Conservation (phyloP, 2,113 vertebrate genomes). For the Ptychochromis oligacanthus region DNA sequence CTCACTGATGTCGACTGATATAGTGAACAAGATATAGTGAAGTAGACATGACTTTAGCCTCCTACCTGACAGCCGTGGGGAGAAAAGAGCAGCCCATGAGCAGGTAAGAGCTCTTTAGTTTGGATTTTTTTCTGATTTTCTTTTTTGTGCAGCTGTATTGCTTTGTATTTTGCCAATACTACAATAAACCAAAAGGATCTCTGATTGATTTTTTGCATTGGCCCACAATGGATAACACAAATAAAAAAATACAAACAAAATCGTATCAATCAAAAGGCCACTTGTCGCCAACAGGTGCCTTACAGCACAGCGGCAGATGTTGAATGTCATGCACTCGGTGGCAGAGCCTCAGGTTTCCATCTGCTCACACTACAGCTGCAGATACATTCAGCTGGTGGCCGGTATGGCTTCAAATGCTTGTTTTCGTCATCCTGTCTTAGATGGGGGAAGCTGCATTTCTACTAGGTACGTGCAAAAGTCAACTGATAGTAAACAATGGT, state of each 20-base stretch:
- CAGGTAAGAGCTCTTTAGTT: background rate
- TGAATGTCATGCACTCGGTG: background rate
- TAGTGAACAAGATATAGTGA: no score
- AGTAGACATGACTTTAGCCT: no score
- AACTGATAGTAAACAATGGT: background rate
- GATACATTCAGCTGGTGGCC: background rate
- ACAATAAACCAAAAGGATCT: background rate
- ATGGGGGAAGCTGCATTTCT: background rate
- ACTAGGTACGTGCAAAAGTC: background rate
- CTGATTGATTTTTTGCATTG: background rate
- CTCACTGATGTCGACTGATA: background rate
- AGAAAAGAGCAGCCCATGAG: background rate
- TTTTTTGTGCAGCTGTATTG: background rate
- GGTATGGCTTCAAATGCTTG: background rate
- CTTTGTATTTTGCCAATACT: background rate
- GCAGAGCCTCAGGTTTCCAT: background rate
- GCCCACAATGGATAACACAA: background rate
- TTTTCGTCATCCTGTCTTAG: background rate
- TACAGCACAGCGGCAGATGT: background rate
- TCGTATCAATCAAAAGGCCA: background rate
- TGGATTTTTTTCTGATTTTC: background rate
- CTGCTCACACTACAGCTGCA: slow-evolving; percentile 12
- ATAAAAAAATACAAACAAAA: background rate
- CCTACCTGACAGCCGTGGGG: background rate
- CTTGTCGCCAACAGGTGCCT: background rate